These are phyloP conservation scores for Aldabrachelys gigantea DNA, from an alignment of 2,113 vertebrate species.

Conservation along the genomic window DNA sequence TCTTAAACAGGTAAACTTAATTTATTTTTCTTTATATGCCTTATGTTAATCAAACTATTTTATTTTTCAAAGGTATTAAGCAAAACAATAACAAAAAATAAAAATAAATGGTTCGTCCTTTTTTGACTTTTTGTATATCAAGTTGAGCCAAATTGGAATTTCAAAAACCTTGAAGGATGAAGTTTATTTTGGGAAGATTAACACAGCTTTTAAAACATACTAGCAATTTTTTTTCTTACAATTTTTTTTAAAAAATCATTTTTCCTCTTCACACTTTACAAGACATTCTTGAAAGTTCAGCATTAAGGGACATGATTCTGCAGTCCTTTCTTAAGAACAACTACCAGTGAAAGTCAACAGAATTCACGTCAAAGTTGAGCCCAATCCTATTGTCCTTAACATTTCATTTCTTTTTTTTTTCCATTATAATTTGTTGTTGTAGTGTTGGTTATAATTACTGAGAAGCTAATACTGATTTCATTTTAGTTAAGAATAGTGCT, in stretches of 20 bases:
- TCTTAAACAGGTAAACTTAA: neutral
- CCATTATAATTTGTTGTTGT: neutral
- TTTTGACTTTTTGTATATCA: neutral
- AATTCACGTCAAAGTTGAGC: conserved; percentile 6
- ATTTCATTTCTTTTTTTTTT: rapidly evolving
- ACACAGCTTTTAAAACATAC: neutral
- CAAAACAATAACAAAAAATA: neutral
- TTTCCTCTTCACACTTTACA: neutral
- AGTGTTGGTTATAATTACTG: neutral
- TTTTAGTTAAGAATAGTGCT: neutral
- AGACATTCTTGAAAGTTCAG: neutral
- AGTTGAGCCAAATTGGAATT: neutral
- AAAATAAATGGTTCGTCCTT: neutral
- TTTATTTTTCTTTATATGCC: neutral
- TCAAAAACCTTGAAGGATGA: neutral
- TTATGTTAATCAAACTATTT: neutral
- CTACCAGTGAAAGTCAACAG: neutral
- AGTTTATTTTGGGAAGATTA: neutral
- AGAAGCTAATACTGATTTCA: neutral
- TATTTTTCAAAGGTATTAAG: neutral
- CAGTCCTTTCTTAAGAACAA: neutral
- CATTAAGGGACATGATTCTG: neutral
- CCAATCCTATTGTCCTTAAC: neutral
- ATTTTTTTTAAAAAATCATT: neutral
- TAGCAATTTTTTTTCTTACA: neutral